Evolutionary conservation across 1,140 invertebrate species (phyloP).

Genomic region (Dreissena rostriformis): DNA sequence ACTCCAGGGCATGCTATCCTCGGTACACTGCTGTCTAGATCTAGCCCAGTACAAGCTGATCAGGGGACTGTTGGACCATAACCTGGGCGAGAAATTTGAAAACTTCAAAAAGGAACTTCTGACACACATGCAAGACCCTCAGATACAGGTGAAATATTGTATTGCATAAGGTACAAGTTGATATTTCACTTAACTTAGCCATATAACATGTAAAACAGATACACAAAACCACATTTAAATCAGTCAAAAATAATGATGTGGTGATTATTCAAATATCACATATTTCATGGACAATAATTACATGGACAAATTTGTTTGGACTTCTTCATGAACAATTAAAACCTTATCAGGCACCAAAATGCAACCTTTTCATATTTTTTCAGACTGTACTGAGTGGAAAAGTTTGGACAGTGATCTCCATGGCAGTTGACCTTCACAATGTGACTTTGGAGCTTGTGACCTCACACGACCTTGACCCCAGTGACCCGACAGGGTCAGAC

Average conservation of each 20-base stretch:
- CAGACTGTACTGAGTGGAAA: slow-evolving; percentile 77
- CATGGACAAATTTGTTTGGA: too few species aligned
- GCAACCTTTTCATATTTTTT: slow-evolving; percentile 50
- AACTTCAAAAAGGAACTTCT: slow-evolving; percentile 82
- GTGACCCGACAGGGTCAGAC: slow-evolving; percentile 74
- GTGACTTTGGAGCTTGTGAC: slow-evolving; percentile 89
- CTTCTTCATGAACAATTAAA: too few species aligned
- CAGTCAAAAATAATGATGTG: neutral
- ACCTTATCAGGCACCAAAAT: too few species aligned
- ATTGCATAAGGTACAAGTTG: too few species aligned
- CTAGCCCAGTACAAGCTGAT: slow-evolving; percentile 93
- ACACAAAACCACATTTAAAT: too few species aligned
- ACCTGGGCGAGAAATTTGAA: slow-evolving; percentile 94
- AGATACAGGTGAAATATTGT: slow-evolving; percentile 68
- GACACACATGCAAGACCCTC: slow-evolving; percentile 78
- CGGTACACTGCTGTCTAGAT: slow-evolving; percentile 92
- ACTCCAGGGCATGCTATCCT: slow-evolving; percentile 88
- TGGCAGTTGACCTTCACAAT: slow-evolving; percentile 93
- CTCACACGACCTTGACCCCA: slow-evolving; percentile 62
- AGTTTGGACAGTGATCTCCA: slow-evolving; percentile 89
- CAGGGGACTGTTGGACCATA: slow-evolving; percentile 93
- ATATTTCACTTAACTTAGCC: too few species aligned
- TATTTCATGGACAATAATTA: too few species aligned
- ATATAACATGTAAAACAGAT: too few species aligned
- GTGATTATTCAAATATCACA: too few species aligned